Evolutionary conservation across 2,797 vertebrate genomes (phyloP).

Genomic region (Rhinoraja longicauda): DNA sequence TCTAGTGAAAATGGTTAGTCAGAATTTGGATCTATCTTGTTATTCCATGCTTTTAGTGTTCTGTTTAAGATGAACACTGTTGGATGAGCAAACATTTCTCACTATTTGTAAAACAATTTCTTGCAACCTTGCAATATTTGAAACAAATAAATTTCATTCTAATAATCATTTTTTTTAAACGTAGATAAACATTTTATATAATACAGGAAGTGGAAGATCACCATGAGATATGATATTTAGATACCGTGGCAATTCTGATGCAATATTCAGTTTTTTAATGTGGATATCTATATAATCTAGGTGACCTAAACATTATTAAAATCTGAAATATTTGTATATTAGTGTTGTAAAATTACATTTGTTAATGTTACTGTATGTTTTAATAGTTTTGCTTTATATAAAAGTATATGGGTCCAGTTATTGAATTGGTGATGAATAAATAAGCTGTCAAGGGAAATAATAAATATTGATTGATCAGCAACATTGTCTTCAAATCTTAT

Average conservation of each 20-base stretch:
- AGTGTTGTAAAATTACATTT: conserved; percentile 28
- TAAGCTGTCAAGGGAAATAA: conserved; percentile 20
- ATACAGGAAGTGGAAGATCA: neutral
- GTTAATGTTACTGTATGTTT: conserved; percentile 37
- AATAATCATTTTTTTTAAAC: neutral
- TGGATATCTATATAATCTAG: neutral
- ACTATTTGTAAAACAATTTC: neutral
- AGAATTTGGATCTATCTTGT: neutral
- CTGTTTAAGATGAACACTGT: neutral
- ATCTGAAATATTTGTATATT: conserved; percentile 34
- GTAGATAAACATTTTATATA: neutral
- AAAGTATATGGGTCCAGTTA: conserved; percentile 28
- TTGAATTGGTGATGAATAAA: conserved; percentile 29
- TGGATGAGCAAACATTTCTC: neutral
- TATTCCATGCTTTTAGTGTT: neutral
- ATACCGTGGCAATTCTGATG: conserved; percentile 17
- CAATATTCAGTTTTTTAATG: conserved; percentile 19
- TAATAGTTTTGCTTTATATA: conserved; percentile 29
- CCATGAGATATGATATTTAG: neutral
- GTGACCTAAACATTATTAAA: conserved; percentile 8
- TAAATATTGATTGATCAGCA: neutral
- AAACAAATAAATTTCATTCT: neutral
- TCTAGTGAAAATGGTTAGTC: neutral
- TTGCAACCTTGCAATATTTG: neutral
- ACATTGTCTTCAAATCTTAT: conserved; percentile 11